Conservation (phyloP, 1,140 invertebrate species). For the Steinernema feltiae region DNA sequence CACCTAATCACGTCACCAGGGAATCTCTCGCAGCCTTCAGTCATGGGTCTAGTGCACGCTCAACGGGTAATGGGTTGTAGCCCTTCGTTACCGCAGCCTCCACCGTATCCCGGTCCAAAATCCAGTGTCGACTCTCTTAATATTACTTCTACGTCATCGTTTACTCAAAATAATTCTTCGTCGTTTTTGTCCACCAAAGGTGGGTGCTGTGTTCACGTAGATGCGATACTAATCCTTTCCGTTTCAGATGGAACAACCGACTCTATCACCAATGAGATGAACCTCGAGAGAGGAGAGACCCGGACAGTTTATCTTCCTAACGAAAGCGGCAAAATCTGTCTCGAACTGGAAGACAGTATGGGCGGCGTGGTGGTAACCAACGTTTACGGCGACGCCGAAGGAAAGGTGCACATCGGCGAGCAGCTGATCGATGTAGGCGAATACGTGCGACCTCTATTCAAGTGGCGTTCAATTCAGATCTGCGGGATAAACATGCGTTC, state of each 20-base stretch:
- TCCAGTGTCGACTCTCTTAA: constrained; percentile 28
- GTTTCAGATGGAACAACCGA: constrained; percentile 8
- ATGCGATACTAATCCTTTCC: constrained; percentile 22
- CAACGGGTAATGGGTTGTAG: constrained; percentile 20
- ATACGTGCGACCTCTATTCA: background rate
- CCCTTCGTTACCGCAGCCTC: constrained; percentile 30
- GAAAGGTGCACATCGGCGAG: constrained; percentile 27
- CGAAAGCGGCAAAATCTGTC: constrained; percentile 28
- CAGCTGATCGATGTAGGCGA: constrained; percentile 28
- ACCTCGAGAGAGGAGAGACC: constrained; percentile 3
- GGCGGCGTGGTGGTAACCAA: constrained; percentile 33
- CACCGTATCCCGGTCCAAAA: constrained; percentile 32
- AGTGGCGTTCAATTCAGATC: constrained; percentile 25
- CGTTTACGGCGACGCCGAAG: constrained; percentile 25
- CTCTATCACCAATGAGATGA: background rate
- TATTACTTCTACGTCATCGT: background rate
- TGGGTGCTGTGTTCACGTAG: constrained; percentile 16
- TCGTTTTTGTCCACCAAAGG: constrained; percentile 33
- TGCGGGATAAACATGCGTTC: constrained; percentile 42
- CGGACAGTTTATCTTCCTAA: constrained; percentile 21
- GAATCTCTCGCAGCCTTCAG: background rate
- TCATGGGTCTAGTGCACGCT: background rate
- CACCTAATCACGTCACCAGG: constrained; percentile 2
- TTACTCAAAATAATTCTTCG: constrained; percentile 20
- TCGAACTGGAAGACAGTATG: constrained; percentile 21